Base-by-base conservation (phyloP, 1,140 invertebrate genomes). In the Pseudomyrmex sp. region DNA sequence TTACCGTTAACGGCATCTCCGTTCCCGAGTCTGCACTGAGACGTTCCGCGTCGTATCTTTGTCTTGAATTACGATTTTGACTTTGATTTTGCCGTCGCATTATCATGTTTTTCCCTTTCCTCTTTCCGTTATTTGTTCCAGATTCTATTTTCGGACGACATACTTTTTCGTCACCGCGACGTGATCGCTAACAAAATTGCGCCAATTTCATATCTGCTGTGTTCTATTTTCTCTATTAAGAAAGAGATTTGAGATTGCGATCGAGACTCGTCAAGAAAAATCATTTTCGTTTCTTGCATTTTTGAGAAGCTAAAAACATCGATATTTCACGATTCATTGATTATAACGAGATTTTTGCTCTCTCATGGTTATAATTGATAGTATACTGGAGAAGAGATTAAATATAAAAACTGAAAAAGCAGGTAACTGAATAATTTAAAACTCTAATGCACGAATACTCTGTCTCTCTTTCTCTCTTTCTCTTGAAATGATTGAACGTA, bases 1-100 rank as follows among this genome's bases (percentile, higher is more conserved):
- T 93, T 93, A 94, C 93, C 90, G 92, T 94, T 94, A 94, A 94
- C 93, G 92, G 92, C 93, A 94, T 94, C 92, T 93, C 91, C 85
- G 83, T 89, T 82, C 46, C 35, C 70, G 23, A 56, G 80, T 15
- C 73, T 62, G 26, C 63, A 70, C 74, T 18, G 52, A 58, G 61
- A 68, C 20, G 35, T 1, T 35, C 5, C 5, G 63, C 85, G 52
- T 48, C 52, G 62, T 85, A 84, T 84, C 88, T 85, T 35, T 69
- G 68, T 70, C 73, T 85, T 88, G 80, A 77, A 88, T 88, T 88
- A 84, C 80, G 62, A 89, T 86, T 89, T 86, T 85, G 80, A 88
- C 76, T 58, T 85, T 84, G 82, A 85, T 85, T 88, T 65, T 66
- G 20, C 62, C 66, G 4, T 26, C 18, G 52, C 0, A 4, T 52